Evolutionary conservation across 2,888 invertebrate species (phyloP), one percentile per base, ranked within the genome.

Genomic region (Anorthoa munda): DNA sequence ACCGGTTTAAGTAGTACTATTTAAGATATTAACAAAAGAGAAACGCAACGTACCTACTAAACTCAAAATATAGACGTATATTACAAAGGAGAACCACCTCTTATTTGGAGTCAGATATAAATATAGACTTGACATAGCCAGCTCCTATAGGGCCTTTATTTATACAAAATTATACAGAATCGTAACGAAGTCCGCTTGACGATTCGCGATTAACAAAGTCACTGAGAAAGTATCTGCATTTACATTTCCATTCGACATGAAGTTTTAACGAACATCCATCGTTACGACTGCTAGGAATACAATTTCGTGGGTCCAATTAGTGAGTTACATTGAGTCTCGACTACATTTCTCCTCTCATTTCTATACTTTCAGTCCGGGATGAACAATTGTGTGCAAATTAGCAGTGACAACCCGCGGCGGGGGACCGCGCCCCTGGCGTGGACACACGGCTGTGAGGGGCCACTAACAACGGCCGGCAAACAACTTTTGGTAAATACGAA

Each of bases 381-480:
- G 94, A 95, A 95, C 95, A 94, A 95, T 95, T 95, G 94, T 93
- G 93, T 93, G 95, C 94, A 95, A 95, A 95, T 95, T 95, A 95
- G 94, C 94, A 90, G 91, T 92, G 95, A 94, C 94, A 94, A 92
- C 90, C 91, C 92, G 86, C 91, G 88, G 88, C 89, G 86, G 86
- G 91, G 88, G 92, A 92, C 92, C 90, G 89, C 89, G 87, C 86
- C 88, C 83, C 82, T 78, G 53, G 51, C 15, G 68, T 58, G 86
- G 90, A 93, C 93, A 92, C 89, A 94, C 92, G 68, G 90, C 46
- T 66, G 46, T 7, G 46, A 15, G 23, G 48, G 45, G 21, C 76
- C 59, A 60, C 48, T 68, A 60, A 64, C 75, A 72, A 65, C 68
- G 68, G 60, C 71, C 21, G 26, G 21, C 7, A 55, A 50, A 50